Evolutionary conservation across 1,140 invertebrate genomes (phyloP).

Genomic region (Drosophila arizonae): DNA sequence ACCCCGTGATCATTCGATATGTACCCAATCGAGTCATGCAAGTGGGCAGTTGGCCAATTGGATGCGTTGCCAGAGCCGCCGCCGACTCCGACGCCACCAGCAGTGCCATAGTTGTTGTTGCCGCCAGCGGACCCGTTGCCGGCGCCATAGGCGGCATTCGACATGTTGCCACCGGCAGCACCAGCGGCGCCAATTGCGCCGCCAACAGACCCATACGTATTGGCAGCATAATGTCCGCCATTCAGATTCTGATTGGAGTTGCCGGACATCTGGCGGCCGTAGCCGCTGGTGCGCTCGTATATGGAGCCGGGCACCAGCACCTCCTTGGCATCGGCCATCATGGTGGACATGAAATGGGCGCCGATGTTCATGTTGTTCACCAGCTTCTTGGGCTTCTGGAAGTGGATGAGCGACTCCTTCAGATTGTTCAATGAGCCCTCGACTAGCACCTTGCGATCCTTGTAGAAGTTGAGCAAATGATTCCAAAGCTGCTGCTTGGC

Average conservation of each 20-base stretch:
- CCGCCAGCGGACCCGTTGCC: conserved; percentile 7
- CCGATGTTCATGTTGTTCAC: conserved; percentile 97
- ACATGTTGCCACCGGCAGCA: conserved; percentile 56
- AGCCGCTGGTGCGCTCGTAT: conserved; percentile 85
- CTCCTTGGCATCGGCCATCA: conserved; percentile 95
- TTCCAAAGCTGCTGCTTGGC: conserved; percentile 99
- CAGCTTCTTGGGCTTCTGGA: conserved; percentile 98
- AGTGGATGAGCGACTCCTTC: conserved; percentile 98
- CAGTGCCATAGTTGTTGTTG: conserved; percentile 13
- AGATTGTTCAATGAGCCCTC: conserved; percentile 99
- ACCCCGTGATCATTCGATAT: conserved; percentile 94
- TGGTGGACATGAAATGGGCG: conserved; percentile 98
- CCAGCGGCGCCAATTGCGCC: background rate
- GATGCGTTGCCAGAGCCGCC: background rate
- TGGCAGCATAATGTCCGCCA: conserved; percentile 20
- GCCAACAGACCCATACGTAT: conserved; percentile 11
- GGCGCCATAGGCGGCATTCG: background rate
- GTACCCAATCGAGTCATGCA: conserved; percentile 95
- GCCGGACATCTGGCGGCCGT: conserved; percentile 83
- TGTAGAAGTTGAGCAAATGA: conserved; percentile 98
- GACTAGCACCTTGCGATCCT: conserved; percentile 98
- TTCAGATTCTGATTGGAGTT: conserved; percentile 73
- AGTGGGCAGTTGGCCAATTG: conserved; percentile 49
- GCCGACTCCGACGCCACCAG: background rate
- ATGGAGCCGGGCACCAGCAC: conserved; percentile 93